A percentile compares a stretch with the other conserved stretches of the same genome.
phyloP scores from a whole-genome alignment of 2,113 vertebrate genomes.

The Phalacrocorax aristotelis region DNA sequence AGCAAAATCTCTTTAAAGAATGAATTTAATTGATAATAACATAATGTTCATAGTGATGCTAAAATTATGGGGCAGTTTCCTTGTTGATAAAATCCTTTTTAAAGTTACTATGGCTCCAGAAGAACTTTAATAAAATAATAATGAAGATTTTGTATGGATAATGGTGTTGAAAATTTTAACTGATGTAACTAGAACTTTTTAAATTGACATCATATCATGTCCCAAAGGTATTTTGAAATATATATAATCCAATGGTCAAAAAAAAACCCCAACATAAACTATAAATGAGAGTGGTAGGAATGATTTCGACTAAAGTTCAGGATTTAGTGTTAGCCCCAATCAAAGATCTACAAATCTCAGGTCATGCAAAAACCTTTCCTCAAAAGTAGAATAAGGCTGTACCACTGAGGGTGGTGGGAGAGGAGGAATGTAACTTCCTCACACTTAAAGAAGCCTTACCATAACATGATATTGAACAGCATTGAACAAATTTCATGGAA shows the following conservation, averaged over 20 bases:
- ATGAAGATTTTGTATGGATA: not conserved
- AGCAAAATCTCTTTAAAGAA: not conserved
- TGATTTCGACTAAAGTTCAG: not conserved
- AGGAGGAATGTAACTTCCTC: not conserved
- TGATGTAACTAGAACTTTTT: not conserved
- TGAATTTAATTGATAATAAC: not conserved
- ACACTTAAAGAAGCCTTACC: not conserved
- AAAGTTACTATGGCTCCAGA: not conserved
- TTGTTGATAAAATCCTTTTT: not conserved
- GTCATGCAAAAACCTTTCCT: not conserved
- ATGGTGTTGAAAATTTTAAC: not conserved
- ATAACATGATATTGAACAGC: not conserved
- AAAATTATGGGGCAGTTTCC: not conserved
- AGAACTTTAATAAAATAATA: not conserved
- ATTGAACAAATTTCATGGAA: not conserved
- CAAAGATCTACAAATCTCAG: not conserved
- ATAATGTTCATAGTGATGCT: not conserved
- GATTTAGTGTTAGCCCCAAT: not conserved
- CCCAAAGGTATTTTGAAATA: not conserved
- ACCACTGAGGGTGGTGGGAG: not conserved
- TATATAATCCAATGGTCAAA: not conserved
- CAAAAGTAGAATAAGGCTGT: not conserved
- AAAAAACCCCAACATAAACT: not conserved
- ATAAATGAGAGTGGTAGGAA: not conserved
- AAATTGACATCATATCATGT: not conserved